phyloP scores from a whole-genome alignment of 2,888 invertebrate genomes.

The Torymus texanus region DNA sequence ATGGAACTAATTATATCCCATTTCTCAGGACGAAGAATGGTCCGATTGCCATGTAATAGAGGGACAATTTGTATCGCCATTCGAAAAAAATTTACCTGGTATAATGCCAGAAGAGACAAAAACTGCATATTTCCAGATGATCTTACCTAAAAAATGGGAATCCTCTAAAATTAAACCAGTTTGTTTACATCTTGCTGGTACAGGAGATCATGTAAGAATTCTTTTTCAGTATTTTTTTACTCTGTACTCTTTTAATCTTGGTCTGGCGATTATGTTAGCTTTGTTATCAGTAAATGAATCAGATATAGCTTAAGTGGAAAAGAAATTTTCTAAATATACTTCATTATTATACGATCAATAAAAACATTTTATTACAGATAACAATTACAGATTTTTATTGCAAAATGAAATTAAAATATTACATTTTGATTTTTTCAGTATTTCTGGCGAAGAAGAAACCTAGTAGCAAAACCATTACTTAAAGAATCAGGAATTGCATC shows the following conservation, averaged over 20 bases:
- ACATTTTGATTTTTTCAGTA: conserved; percentile 78
- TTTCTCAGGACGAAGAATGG: conserved; percentile 82
- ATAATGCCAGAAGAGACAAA: conserved; percentile 90
- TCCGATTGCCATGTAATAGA: conserved; percentile 86
- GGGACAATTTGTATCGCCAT: conserved; percentile 91
- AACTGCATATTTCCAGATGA: conserved; percentile 88
- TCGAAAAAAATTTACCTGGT: conserved; percentile 88
- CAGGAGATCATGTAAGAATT: conserved; percentile 94
- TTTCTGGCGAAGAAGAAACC: conserved; percentile 91
- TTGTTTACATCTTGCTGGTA: conserved; percentile 96
- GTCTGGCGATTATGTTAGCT: no score
- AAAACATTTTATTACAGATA: no score
- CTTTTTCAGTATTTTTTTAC: not conserved
- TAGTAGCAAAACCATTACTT: conserved; percentile 93
- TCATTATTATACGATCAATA: no score
- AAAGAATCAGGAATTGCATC: conserved; percentile 94
- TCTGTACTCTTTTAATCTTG: no score
- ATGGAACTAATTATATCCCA: conserved; percentile 44
- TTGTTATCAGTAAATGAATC: no score
- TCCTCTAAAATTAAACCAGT: conserved; percentile 84
- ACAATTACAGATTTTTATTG: no score
- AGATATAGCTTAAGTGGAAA: no score
- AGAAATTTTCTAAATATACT: no score
- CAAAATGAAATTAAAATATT: conserved; percentile 41
- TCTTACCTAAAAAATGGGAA: conserved; percentile 89